phyloP scores from a whole-genome alignment of 2,113 vertebrate species.

The Oxygymnocypris stewartii region DNA sequence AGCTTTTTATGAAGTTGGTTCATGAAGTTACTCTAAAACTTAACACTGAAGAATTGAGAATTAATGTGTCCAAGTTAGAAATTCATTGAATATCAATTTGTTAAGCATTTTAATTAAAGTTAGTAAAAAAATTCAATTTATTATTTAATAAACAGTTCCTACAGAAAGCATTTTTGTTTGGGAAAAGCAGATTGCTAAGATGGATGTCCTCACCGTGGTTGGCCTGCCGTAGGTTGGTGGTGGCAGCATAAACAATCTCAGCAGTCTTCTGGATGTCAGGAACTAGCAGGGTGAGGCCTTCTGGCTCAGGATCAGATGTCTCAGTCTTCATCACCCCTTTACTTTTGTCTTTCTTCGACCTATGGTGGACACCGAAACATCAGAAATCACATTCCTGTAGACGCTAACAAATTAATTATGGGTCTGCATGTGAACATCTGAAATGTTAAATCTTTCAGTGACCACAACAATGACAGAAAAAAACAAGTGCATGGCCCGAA shows the following conservation, averaged over 20 bases:
- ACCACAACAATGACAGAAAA: not conserved
- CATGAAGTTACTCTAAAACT: not conserved
- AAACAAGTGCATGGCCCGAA: not conserved
- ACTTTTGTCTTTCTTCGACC: slow-evolving; percentile 97
- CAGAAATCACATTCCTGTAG: not conserved
- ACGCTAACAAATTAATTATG: not conserved
- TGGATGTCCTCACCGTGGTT: slow-evolving; percentile 83
- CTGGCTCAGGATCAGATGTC: slow-evolving; percentile 91
- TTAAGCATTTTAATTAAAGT: not conserved
- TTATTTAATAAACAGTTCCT: not conserved
- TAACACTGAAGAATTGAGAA: not conserved
- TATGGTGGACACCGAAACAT: slow-evolving; percentile 57
- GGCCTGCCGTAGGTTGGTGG: slow-evolving; percentile 90
- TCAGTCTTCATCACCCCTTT: slow-evolving; percentile 93
- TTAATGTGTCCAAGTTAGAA: not conserved
- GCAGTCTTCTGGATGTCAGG: slow-evolving; percentile 97
- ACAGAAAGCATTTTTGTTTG: not conserved
- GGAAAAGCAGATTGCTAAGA: not conserved
- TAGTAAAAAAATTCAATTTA: not conserved
- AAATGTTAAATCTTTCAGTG: not conserved
- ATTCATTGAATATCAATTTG: not conserved
- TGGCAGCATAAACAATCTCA: slow-evolving; percentile 91
- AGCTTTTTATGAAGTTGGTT: not conserved
- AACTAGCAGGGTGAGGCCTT: slow-evolving; percentile 93
- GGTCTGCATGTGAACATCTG: not conserved